Conservation (phyloP, 2,797 vertebrate species). For the Phataginus tricuspis region DNA sequence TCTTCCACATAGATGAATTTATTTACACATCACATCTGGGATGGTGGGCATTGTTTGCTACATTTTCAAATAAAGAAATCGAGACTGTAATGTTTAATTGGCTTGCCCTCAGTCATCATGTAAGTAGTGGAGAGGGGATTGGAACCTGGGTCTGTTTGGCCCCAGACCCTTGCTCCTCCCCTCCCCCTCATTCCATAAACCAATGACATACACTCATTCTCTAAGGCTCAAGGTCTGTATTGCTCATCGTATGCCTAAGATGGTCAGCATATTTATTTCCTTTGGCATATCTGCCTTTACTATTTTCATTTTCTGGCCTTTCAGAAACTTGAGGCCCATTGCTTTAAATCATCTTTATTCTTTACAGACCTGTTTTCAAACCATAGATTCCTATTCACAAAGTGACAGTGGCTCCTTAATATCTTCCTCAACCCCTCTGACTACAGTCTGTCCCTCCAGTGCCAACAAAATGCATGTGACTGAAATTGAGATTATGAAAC, state of each 20-base stretch:
- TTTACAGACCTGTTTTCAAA: background rate
- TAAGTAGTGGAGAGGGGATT: background rate
- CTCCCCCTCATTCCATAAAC: background rate
- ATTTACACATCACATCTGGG: background rate
- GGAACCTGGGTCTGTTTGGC: background rate
- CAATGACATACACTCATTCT: background rate
- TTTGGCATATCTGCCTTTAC: background rate
- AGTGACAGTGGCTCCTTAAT: background rate
- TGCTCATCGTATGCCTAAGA: background rate
- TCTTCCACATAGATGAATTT: background rate
- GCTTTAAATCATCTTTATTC: background rate
- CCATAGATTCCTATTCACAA: slow-evolving; percentile 8
- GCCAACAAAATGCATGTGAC: slow-evolving; percentile 24
- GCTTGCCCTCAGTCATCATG: background rate
- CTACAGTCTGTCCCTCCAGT: slow-evolving; percentile 50
- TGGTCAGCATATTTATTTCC: background rate
- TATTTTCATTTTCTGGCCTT: background rate
- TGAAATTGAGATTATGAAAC: slow-evolving; percentile 33
- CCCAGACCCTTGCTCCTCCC: background rate
- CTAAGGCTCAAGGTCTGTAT: background rate
- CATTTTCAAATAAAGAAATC: slow-evolving; percentile 31
- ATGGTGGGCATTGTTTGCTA: background rate
- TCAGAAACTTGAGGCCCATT: background rate
- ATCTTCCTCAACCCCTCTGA: slow-evolving; percentile 23
- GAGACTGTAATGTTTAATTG: background rate